Evolutionary conservation across 1,140 invertebrate species (phyloP).

Genomic region (Pinna nobilis): DNA sequence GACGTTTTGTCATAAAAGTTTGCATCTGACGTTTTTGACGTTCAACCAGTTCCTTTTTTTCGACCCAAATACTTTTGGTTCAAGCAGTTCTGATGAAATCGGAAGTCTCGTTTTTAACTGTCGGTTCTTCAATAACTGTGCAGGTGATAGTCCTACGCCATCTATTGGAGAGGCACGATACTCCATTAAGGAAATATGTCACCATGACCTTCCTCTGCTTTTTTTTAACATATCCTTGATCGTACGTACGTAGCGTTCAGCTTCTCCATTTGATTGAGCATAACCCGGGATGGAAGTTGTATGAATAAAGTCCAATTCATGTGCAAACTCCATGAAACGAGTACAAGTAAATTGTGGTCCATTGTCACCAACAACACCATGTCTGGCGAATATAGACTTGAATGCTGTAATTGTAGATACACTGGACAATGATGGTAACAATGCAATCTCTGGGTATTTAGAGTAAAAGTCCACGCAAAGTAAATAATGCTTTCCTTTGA

Average conservation of each 20-base stretch:
- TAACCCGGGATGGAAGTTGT: slow-evolving; percentile 51
- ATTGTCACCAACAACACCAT: slow-evolving; percentile 31
- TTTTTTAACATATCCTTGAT: slow-evolving; percentile 20
- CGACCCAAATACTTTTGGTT: no score
- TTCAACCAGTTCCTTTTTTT: no score
- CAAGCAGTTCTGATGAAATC: no score
- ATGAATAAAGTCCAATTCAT: slow-evolving; percentile 22
- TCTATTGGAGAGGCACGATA: no score
- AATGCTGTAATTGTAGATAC: slow-evolving; percentile 12
- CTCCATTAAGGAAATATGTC: no score
- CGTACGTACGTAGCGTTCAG: slow-evolving; percentile 46
- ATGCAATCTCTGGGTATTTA: slow-evolving; percentile 10
- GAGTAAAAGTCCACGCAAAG: slow-evolving; percentile 27
- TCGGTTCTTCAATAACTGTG: no score
- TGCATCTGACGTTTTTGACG: no score
- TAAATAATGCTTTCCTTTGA: slow-evolving; percentile 19
- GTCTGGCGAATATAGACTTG: slow-evolving; percentile 11
- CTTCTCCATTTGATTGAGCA: slow-evolving; percentile 63
- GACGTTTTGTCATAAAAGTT: no score
- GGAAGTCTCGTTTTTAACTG: no score
- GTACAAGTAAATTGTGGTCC: slow-evolving; percentile 34
- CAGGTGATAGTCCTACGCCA: no score
- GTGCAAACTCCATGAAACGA: slow-evolving; percentile 18
- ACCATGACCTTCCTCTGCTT: no score
- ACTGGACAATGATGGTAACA: background rate